A percentile compares a stretch with the other conserved stretches of the same genome.
These are phyloP conservation scores for Chalcosyrphus nemorum DNA, from an alignment of 2,888 invertebrate genomes.

Conservation along the genomic window DNA sequence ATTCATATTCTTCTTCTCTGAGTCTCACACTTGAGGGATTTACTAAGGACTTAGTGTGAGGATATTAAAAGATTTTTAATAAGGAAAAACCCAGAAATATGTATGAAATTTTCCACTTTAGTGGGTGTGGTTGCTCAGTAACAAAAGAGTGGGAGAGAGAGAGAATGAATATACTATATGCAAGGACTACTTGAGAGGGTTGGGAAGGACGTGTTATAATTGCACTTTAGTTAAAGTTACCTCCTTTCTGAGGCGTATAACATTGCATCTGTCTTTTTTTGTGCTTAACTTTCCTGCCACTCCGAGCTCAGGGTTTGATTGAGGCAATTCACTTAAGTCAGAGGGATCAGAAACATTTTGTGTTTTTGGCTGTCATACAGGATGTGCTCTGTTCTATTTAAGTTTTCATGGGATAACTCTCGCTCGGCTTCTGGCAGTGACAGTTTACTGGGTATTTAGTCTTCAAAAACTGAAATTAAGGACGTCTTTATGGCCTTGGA, in stretches of 20 bases:
- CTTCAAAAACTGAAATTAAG: constrained; percentile 56
- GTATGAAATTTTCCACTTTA: constrained; percentile 45
- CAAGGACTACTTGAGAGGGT: constrained; percentile 39
- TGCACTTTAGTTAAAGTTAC: constrained; percentile 59
- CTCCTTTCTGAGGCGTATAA: constrained; percentile 25
- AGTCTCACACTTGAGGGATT: constrained; percentile 53
- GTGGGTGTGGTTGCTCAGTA: neutral
- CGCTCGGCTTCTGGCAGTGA: constrained; percentile 13
- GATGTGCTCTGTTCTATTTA: constrained; percentile 17
- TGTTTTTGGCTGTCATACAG: neutral
- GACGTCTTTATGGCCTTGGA: constrained; percentile 54
- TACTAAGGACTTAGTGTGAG: constrained; percentile 63
- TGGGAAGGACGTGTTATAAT: constrained; percentile 64
- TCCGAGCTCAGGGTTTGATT: constrained; percentile 3
- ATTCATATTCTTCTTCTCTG: constrained; percentile 23
- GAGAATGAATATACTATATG: constrained; percentile 8
- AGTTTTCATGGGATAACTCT: constrained; percentile 29
- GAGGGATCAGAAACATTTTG: constrained; percentile 40
- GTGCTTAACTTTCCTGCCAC: constrained; percentile 6
- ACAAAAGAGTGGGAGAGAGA: neutral
- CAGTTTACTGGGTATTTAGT: constrained; percentile 37
- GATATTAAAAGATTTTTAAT: constrained; percentile 71
- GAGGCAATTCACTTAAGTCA: constrained; percentile 50
- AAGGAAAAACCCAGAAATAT: constrained; percentile 50
- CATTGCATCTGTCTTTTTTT: constrained; percentile 60